Base-by-base conservation (phyloP, 2,888 invertebrate genomes). In the Thereva nobilitata region DNA sequence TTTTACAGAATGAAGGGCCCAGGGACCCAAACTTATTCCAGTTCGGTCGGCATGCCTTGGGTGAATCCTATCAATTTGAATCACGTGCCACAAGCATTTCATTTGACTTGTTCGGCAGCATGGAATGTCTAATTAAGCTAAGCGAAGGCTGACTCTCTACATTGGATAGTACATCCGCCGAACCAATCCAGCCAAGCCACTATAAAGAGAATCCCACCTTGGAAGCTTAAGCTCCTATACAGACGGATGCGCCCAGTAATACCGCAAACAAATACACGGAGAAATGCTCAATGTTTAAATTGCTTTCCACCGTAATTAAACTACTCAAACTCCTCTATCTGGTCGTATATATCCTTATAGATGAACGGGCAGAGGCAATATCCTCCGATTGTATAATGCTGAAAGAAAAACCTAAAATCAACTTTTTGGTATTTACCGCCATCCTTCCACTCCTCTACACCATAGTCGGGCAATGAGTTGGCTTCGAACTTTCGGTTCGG, bases 401-500 rank as follows among this genome's bases (percentile, higher is more conserved):
- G 61, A 45, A 41, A 61, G 38, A 50, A 50, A 50, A 50, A 40
- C 42, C 49, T 5, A 61, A 50, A 41, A 34, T 40, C 40, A 35
- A 38, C 64, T 67, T 61, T 69, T 66, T 37, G 68, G 63, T 70
- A 78, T 85, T 84, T 77, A 87, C 87, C 87, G 80, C 86, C 83
- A 80, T 88, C 87, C 80, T 88, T 86, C 88, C 88, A 88, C 81
- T 89, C 89, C 81, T 89, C 89, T 73, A 88, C 85, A 75, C 88
- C 89, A 79, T 88, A 89, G 82, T 89, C 90, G 72, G 84, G 84
- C 71, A 86, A 82, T 72, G 86, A 85, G 82, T 86, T 84, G 77
- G 85, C 84, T 76, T 86, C 86, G 70, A 85, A 78, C 77, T 80
- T 80, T 77, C 78, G 78, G 77, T 79, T 75, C 73, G 78, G 79